Evolutionary conservation across 2,797 vertebrate genomes (phyloP).

Genomic region (Artibeus jamaicensis): DNA sequence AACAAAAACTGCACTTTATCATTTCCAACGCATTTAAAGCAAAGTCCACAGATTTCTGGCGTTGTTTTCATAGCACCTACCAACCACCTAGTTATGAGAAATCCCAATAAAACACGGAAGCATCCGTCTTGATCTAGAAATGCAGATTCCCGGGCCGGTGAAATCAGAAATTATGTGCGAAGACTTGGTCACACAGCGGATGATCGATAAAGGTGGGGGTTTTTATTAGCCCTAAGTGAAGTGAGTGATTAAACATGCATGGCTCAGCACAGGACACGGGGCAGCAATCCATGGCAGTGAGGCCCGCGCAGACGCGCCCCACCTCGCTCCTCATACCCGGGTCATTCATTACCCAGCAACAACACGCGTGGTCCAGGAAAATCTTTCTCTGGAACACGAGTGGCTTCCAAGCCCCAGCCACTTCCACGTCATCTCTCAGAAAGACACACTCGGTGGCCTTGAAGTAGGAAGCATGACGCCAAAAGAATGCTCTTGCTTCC

Average conservation of each 20-base stretch:
- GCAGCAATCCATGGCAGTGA: background rate
- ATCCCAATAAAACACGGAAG: background rate
- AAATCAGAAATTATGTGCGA: background rate
- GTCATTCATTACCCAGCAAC: slow-evolving; percentile 61
- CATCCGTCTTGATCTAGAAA: background rate
- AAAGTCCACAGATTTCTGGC: background rate
- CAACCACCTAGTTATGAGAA: background rate
- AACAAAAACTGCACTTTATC: background rate
- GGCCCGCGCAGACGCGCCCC: slow-evolving; percentile 54
- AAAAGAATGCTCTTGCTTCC: slow-evolving; percentile 74
- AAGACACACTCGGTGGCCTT: slow-evolving; percentile 83
- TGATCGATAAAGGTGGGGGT: slow-evolving; percentile 39
- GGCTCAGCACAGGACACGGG: slow-evolving; percentile 29
- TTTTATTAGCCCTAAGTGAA: slow-evolving; percentile 37
- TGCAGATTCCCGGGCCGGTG: slow-evolving; percentile 20
- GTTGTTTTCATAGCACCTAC: background rate
- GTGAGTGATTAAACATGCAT: slow-evolving; percentile 50
- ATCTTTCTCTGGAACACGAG: slow-evolving; percentile 57
- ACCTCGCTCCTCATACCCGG: slow-evolving; percentile 26
- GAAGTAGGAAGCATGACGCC: slow-evolving; percentile 78
- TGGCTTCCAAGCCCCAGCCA: slow-evolving; percentile 69
- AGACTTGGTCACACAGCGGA: background rate
- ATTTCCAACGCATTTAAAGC: background rate
- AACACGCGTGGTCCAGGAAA: slow-evolving; percentile 61
- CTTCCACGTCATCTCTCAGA: slow-evolving; percentile 74